Conservation (phyloP, 2,797 vertebrate species). For the Danio choprae region DNA sequence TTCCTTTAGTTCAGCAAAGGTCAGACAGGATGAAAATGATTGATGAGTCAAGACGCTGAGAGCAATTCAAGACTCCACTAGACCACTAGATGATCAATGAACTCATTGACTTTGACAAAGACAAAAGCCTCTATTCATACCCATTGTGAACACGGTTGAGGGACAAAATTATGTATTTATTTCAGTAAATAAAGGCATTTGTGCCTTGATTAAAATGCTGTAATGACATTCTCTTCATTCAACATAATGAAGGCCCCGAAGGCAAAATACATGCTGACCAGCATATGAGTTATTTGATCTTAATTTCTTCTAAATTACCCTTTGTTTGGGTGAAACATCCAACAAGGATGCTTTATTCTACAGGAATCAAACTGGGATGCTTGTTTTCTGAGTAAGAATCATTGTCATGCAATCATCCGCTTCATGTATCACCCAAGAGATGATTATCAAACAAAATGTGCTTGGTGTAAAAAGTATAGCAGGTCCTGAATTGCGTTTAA, state of each 20-base stretch:
- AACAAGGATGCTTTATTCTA: conserved; percentile 45
- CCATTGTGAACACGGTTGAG: conserved; percentile 15
- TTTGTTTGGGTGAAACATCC: conserved; percentile 27
- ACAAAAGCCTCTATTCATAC: conserved; percentile 49
- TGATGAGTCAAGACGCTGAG: conserved; percentile 34
- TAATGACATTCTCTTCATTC: conserved; percentile 35
- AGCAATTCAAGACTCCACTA: neutral
- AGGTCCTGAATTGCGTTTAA: neutral
- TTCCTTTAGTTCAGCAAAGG: conserved; percentile 5
- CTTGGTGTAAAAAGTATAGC: conserved; percentile 6
- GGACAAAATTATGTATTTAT: conserved; percentile 43
- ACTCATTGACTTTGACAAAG: conserved; percentile 38
- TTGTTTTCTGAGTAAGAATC: conserved; percentile 41
- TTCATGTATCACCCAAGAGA: conserved; percentile 4
- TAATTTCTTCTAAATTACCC: conserved; percentile 49
- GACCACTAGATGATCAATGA: conserved; percentile 33
- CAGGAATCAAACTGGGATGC: conserved; percentile 23
- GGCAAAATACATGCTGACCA: conserved; percentile 40
- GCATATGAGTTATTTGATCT: conserved; percentile 28
- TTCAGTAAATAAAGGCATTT: conserved; percentile 31
- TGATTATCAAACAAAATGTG: neutral
- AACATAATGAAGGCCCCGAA: conserved; percentile 30
- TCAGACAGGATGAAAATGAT: conserved; percentile 3
- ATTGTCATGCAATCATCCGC: conserved; percentile 22
- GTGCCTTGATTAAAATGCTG: conserved; percentile 51